Conservation (phyloP, 1,140 invertebrate species). For the Mercenaria mercenaria region DNA sequence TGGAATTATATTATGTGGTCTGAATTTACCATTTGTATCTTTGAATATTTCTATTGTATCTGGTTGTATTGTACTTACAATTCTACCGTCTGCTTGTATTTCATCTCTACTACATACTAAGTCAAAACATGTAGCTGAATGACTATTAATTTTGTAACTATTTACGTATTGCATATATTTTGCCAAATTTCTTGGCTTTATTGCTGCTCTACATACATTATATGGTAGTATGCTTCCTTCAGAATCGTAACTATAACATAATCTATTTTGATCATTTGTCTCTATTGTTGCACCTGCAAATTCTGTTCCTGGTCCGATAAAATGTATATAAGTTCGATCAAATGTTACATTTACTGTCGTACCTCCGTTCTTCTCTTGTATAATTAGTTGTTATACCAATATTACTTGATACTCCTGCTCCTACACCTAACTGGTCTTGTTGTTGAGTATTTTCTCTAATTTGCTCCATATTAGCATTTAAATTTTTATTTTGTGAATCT, state of each 20-base stretch:
- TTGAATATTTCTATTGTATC: conserved; percentile 5
- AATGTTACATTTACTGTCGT: neutral
- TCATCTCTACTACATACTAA: no score
- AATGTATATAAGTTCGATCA: neutral
- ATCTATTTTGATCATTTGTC: neutral
- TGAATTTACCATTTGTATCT: no score
- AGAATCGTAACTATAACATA: neutral
- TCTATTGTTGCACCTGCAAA: neutral
- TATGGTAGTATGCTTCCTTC: conserved; percentile 5
- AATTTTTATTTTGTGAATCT: no score
- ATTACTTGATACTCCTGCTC: neutral
- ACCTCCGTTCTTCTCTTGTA: neutral
- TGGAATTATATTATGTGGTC: no score
- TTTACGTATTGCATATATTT: neutral
- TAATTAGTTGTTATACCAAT: neutral
- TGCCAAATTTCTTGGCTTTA: neutral
- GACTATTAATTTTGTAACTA: neutral
- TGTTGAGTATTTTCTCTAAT: neutral
- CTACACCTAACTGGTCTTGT: neutral
- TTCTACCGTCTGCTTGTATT: no score
- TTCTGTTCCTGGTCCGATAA: neutral
- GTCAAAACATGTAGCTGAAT: neutral
- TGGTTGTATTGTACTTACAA: no score
- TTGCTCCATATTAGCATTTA: neutral
- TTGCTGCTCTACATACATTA: neutral